Evolutionary conservation across 2,797 vertebrate genomes (phyloP), one percentile per base, ranked within the genome.

Genomic region (Champsocephalus esox): DNA sequence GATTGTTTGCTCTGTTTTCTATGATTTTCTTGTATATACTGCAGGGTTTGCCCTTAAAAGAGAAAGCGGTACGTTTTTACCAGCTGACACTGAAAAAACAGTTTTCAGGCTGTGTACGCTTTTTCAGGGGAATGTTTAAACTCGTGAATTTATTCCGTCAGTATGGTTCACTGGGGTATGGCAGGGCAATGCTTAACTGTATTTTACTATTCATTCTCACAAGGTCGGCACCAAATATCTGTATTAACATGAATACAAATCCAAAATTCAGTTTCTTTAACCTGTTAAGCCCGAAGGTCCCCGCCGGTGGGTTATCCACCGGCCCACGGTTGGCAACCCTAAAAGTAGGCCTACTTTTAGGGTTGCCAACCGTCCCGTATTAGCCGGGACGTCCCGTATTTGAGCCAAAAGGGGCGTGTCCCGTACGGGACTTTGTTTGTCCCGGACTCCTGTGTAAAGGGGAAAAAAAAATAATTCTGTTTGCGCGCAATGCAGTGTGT

Each of bases 141-240:
- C 49, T 46, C 38, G n/a, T 45, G 12, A 48, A 62, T 63, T 63
- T 45, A 44, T 73, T 77, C 24, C 38, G 52, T 79, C 66, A 70
- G 32, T 45, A 0, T 61, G 44, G 59, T 63, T 79, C 52, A 54
- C 8, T 11, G 34, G 32, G 28, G 61, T 34, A 52, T 44, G 64
- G 68, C 68, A 73, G 24, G 58, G 51, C 51, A 73, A 43, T 59
- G 24, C 14, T 54, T 46, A 9, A 2, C 46, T 21, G 24, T 19
- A 14, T 50, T 66, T 61, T 69, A 19, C 38, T 44, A 58, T 77
- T 1, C 34, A n/a, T 58, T 71, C 3, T 16, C 67, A 14, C 58
- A 38, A 24, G 9, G 38, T 2, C 41, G 50, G 24, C 9, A 17
- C n/a, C 45, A 34, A 60, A 63, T 55, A 24, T 44, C 19, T 65